Evolutionary conservation across 2,113 vertebrate species (phyloP), one percentile per base, ranked within the genome.

Genomic region (Sebastes schlegelii): DNA sequence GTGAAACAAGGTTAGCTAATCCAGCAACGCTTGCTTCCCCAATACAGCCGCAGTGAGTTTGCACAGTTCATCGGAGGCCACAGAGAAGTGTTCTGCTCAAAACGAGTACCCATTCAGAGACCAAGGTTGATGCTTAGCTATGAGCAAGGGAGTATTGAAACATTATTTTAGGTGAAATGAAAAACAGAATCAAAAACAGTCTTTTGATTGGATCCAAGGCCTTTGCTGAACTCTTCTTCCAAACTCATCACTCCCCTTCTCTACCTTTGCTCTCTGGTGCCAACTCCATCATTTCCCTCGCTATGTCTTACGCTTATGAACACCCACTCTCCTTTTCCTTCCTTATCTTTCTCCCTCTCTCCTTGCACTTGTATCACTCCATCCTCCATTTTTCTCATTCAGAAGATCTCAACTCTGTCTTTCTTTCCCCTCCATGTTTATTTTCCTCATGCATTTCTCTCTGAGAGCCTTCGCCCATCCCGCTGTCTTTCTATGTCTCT

Each of bases 171-270:
- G 80, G 68, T 86, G 82, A 83, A 91, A 88, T 89, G 74, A 84
- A 90, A 90, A 92, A 85, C 84, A 80, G 65, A 89, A 89, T 86
- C 77, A 88, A 85, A 91, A 88, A 87, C 71, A 78, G 75, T 60
- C 40, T 80, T 89, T 83, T 91, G 87, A 94, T 92, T 91, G 83
- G 75, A 88, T 91, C 84, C 76, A 70, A 79, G 86, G 86, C 90
- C 91, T 92, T 88, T 89, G 64, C 79, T 93, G 92, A 93, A 91
- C 91, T 79, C 82, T 86, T 90, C 72, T 82, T 89, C 84, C 82
- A 85, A 92, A 90, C 85, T 91, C 89, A 90, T 93, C 85, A 87
- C 77, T 89, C 67, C 54, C 75, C 55, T 80, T 85, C 75, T 80
- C 65, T 91, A 90, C 91, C 88, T 91, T 91, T 93, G 85, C 88